Conservation (phyloP, 2,797 vertebrate species). For the Schizopygopsis malacanthus region DNA sequence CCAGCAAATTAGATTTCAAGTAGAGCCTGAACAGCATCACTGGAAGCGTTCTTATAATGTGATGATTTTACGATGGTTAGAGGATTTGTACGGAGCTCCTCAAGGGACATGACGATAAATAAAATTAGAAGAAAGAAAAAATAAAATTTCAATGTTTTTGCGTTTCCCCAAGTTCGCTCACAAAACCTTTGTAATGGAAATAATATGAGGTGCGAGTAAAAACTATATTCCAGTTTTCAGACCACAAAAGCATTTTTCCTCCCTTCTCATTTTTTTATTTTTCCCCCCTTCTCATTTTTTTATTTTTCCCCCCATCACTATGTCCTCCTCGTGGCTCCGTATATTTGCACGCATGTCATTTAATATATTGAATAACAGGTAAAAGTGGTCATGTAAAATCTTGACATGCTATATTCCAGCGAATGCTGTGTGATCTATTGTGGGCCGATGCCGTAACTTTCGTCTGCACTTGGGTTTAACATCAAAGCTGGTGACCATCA, state of each 20-base stretch:
- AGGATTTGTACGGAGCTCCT: neutral
- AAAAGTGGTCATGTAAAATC: neutral
- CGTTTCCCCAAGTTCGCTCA: neutral
- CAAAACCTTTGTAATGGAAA: neutral
- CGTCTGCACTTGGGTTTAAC: constrained; percentile 80
- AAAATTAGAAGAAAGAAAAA: neutral
- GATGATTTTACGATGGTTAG: neutral
- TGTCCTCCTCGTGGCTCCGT: neutral
- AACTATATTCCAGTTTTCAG: neutral
- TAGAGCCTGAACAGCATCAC: constrained; percentile 36
- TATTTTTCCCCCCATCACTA: neutral
- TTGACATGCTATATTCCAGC: constrained; percentile 44
- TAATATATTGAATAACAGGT: constrained; percentile 35
- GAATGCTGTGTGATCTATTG: constrained; percentile 50
- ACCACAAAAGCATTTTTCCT: neutral
- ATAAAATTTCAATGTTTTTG: neutral
- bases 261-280: neutral
- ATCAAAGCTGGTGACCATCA: constrained; percentile 94
- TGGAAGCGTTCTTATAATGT: constrained; percentile 16
- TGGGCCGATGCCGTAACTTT: constrained; percentile 57
- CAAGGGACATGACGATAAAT: neutral
- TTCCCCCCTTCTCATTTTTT: neutral
- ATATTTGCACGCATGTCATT: constrained; percentile 16
- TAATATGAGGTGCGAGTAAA: neutral
- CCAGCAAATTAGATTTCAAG: constrained; percentile 35